Conservation (phyloP, 2,797 vertebrate species). For the Alosa sapidissima region DNA sequence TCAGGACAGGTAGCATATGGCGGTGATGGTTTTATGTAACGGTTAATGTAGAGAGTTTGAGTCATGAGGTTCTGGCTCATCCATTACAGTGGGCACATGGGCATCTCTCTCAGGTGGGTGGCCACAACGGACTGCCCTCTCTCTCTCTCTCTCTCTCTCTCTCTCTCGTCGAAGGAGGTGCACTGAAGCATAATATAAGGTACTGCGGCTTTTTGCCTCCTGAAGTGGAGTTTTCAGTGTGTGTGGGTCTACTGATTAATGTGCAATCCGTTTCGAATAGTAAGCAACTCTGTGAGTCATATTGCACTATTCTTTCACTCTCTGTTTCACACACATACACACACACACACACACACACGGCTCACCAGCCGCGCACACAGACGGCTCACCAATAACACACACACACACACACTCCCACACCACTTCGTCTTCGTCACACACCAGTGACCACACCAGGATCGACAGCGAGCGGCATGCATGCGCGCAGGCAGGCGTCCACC, state of each 20-base stretch:
- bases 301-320: background rate
- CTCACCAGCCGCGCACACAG: background rate
- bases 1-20: constrained; percentile 18
- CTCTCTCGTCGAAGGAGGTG: background rate
- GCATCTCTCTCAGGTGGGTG: background rate
- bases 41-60: background rate
- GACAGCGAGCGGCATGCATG: background rate
- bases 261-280: constrained; percentile 32
- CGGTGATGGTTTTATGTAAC: background rate
- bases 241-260: constrained; percentile 31
- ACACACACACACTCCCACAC: background rate
- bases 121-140: background rate
- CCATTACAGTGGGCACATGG: background rate
- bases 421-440: constrained; percentile 29
- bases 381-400: background rate
- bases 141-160: background rate
- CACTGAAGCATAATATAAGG: background rate
- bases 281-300: background rate
- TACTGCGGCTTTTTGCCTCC: background rate
- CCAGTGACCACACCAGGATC: constrained; percentile 57
- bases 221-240: constrained; percentile 12
- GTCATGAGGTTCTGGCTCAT: background rate
- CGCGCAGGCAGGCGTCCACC: constrained; percentile 52
- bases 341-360: constrained; percentile 1
- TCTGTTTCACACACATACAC: background rate